Percentiles rank a stretch among this genome's conserved stretches.
Conservation (phyloP, 2,113 vertebrate species). For the Arothron firmamentum region DNA sequence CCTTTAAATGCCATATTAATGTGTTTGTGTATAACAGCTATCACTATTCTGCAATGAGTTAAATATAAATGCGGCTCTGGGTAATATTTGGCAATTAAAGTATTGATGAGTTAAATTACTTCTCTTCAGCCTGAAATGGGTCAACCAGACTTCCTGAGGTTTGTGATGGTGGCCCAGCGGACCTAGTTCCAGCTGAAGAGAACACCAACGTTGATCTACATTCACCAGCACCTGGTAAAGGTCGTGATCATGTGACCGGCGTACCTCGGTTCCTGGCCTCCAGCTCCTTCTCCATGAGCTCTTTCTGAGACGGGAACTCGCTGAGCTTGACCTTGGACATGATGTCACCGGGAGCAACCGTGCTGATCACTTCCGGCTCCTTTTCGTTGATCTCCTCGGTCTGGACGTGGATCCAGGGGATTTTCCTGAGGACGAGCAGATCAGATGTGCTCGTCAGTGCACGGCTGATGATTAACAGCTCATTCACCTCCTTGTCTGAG, state of each 20-base stretch:
- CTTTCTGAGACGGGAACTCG: slow-evolving; percentile 85
- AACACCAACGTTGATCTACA: too few species aligned
- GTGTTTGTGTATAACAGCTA: neutral
- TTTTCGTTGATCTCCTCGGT: slow-evolving; percentile 94
- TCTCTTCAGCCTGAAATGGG: too few species aligned
- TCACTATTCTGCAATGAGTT: slow-evolving; percentile 25
- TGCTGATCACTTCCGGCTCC: slow-evolving; percentile 92
- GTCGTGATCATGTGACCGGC: neutral
- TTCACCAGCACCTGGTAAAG: too few species aligned
- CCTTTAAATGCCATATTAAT: slow-evolving; percentile 43
- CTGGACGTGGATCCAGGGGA: slow-evolving; percentile 95
- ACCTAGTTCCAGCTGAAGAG: too few species aligned
- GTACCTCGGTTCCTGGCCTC: slow-evolving; percentile 86
- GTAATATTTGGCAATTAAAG: too few species aligned
- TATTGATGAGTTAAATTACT: too few species aligned
- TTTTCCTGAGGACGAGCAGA: slow-evolving; percentile 78
- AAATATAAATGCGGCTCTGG: neutral
- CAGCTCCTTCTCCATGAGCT: slow-evolving; percentile 88
- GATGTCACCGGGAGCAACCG: slow-evolving; percentile 87
- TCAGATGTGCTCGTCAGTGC: neutral
- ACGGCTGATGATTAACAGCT: slow-evolving; percentile 1
- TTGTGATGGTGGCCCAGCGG: too few species aligned
- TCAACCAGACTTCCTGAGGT: too few species aligned
- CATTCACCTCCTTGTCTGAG: neutral
- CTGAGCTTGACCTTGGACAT: slow-evolving; percentile 87